Conservation (phyloP, 2,113 vertebrate species). For the Coptodon rendalli region DNA sequence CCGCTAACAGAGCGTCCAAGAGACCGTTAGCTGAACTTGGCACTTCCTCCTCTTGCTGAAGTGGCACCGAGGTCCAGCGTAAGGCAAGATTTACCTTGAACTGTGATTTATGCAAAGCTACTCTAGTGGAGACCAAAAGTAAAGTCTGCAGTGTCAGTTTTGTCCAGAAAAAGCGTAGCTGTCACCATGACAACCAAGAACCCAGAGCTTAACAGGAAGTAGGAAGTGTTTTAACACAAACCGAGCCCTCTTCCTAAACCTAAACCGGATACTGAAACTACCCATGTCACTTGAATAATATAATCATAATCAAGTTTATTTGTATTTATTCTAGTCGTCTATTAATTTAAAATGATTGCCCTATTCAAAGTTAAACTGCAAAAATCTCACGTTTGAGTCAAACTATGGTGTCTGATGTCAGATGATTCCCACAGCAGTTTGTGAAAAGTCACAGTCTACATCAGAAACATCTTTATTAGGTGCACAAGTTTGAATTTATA, state of each 20-base stretch:
- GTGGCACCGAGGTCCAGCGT: fast-evolving
- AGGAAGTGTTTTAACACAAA: neutral
- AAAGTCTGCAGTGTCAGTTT: neutral
- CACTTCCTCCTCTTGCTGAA: neutral
- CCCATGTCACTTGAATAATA: neutral
- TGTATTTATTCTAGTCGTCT: neutral
- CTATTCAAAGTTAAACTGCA: neutral
- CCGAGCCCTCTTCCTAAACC: neutral
- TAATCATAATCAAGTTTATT: neutral
- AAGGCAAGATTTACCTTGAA: neutral
- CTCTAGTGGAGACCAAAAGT: neutral
- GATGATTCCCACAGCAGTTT: fast-evolving
- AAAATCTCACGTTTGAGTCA: neutral
- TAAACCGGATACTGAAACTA: neutral
- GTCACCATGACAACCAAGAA: neutral
- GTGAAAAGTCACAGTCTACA: neutral
- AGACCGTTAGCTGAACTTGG: neutral
- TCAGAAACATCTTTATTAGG: fast-evolving
- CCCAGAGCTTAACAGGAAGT: neutral
- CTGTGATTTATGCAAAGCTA: neutral
- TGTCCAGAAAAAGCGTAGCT: neutral
- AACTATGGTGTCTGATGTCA: fast-evolving
- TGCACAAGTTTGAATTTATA: neutral
- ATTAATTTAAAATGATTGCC: neutral
- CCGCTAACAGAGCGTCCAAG: neutral